Percentiles rank a stretch among this genome's conserved stretches.
Conservation (phyloP, 2,888 invertebrate genomes). For the Drosophila incognita region DNA sequence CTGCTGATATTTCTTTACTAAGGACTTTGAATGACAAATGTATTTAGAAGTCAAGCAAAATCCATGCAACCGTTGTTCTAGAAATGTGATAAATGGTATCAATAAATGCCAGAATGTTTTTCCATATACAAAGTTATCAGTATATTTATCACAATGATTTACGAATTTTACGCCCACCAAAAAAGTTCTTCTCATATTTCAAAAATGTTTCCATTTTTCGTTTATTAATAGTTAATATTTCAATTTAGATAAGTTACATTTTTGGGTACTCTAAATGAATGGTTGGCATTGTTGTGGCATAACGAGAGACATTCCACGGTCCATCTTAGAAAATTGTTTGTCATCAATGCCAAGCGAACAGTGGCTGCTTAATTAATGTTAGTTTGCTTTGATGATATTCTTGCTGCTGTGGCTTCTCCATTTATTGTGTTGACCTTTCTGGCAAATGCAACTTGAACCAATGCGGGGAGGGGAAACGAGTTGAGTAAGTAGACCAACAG, state of each 20-base stretch:
- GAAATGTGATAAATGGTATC: slow-evolving; percentile 33
- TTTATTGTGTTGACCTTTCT: slow-evolving; percentile 69
- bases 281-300: slow-evolving; percentile 26
- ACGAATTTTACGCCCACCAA: slow-evolving; percentile 11
- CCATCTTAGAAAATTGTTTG: slow-evolving; percentile 55
- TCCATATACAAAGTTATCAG: background rate
- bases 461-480: slow-evolving; percentile 21
- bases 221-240: background rate
- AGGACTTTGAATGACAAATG: slow-evolving; percentile 22
- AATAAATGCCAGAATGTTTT: slow-evolving; percentile 20
- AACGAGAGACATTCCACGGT: background rate
- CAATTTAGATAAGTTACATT: background rate
- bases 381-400: slow-evolving; percentile 64
- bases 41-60: background rate
- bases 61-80: background rate
- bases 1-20: background rate
- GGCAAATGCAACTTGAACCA: slow-evolving; percentile 69
- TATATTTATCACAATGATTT: slow-evolving; percentile 33
- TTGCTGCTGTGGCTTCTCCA: slow-evolving; percentile 9
- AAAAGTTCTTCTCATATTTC: slow-evolving; percentile 22
- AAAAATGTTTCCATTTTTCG: slow-evolving; percentile 11
- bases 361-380: slow-evolving; percentile 75
- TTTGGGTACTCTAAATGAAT: slow-evolving; percentile 24
- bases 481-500: slow-evolving; percentile 65
- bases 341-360: slow-evolving; percentile 44